Evolutionary conservation across 2,113 vertebrate genomes (phyloP), one percentile per base, ranked within the genome.

Genomic region (Neoarius graeffei): DNA sequence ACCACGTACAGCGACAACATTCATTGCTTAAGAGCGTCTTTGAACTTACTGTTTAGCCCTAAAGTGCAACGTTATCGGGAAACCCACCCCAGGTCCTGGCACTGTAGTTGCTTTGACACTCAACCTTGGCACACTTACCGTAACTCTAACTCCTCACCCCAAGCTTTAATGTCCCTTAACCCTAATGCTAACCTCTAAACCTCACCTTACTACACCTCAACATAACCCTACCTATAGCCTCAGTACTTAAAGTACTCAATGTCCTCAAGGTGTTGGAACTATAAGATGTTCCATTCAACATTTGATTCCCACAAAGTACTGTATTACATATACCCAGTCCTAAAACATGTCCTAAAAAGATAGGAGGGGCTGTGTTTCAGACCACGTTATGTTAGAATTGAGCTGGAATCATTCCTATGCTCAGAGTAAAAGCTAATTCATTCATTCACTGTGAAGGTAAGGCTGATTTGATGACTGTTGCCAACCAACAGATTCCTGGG

Each of bases 401-500:
- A 67, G 77, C 64, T 81, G 64, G 19, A 87, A 66, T 20, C 67
- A 84, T 88, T 54, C 87, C 73, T 67, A 23, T 0, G 59, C 82
- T 88, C 62, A 79, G 52, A 42, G 60, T 19, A 57, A 60, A 85
- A 59, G 74, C 59, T 85, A 85, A 85, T 85, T 88, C 73, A 80
- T 88, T 85, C 60, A 84, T 85, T 87, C 77, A 71, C 42, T 80
- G 52, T 64, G 52, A 42, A 79, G 62, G 71, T 66, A 77, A 82
- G 85, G 83, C 77, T 80, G 81, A 87, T 89, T 82, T 62, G 19
- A 54, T 62, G 57, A 30, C 42, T 56, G 82, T 60, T 84, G 52
- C 67, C 66, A 71, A 87, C 85, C 87, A 90, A 67, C 83, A 76
- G 54, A 81, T 56, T 80, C 77, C 60, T 87, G 66, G 19, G 82